A percentile compares a stretch with the other conserved stretches of the same genome.
phyloP scores from a whole-genome alignment of 2,888 invertebrate species.

The Acrobasis consociella region DNA sequence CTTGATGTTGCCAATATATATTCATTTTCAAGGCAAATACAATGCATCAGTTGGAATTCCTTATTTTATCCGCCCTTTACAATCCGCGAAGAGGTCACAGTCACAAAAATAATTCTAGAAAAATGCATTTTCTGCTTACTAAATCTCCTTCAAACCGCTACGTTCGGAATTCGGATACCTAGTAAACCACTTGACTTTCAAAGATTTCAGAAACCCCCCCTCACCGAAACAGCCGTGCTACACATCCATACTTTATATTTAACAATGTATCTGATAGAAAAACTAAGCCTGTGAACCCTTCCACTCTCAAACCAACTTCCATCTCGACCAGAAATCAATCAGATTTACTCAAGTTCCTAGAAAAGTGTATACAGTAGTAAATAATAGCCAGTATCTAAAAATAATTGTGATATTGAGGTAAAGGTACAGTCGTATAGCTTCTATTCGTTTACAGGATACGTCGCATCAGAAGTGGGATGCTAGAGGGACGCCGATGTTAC shows the following conservation, averaged over 20 bases:
- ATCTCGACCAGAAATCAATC: conserved; percentile 48
- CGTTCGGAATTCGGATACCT: neutral
- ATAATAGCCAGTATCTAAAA: conserved; percentile 53
- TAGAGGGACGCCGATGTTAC: conserved; percentile 20
- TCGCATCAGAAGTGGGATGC: neutral
- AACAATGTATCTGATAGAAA: conserved; percentile 26
- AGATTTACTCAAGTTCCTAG: conserved; percentile 49
- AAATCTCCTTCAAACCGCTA: conserved; percentile 38
- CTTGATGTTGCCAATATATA: neutral
- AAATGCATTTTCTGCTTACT: conserved; percentile 41
- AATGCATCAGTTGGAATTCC: conserved; percentile 27
- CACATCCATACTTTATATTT: conserved; percentile 19
- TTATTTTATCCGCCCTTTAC: conserved; percentile 32
- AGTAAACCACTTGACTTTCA: conserved; percentile 1
- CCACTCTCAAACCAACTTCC: conserved; percentile 43
- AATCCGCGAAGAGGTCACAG: conserved; percentile 48
- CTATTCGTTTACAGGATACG: conserved; percentile 42
- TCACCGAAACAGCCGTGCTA: conserved; percentile 19
- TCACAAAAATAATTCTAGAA: conserved; percentile 34
- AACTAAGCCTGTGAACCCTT: conserved; percentile 46
- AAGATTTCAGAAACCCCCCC: neutral
- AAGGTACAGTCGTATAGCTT: conserved; percentile 49
- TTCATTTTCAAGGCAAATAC: neutral
- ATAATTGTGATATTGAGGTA: conserved; percentile 43
- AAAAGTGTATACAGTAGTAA: conserved; percentile 44